Percentiles rank a stretch among this genome's conserved stretches.
Evolutionary conservation across 2,113 vertebrate genomes (phyloP).

Genomic region (Hemiprocne comata): DNA sequence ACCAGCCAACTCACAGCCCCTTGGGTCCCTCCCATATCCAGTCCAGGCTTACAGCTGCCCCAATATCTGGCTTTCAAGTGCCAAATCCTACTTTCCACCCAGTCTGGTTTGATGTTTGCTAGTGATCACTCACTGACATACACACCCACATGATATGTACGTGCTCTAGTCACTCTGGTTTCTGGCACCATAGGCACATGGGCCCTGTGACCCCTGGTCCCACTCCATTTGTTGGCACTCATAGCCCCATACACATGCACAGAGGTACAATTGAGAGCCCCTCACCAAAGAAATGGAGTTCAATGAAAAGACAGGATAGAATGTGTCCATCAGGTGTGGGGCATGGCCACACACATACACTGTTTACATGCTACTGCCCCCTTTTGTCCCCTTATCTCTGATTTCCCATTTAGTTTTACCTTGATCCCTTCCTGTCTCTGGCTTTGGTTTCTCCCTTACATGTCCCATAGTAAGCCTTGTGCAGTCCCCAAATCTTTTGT

Average conservation of each 20-base stretch:
- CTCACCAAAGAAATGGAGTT: background rate
- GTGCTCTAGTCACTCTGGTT: accelerated
- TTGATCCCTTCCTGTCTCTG: background rate
- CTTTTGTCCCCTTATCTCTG: background rate
- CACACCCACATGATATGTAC: accelerated
- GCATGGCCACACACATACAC: too few relatives aligned
- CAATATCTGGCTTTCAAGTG: background rate
- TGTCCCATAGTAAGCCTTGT: background rate
- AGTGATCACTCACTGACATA: too few relatives aligned
- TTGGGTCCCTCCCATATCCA: background rate
- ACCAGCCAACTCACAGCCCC: background rate
- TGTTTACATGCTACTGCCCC: background rate
- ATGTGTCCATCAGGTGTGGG: background rate
- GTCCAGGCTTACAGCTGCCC: background rate
- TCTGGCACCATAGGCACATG: background rate
- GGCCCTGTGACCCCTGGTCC: accelerated
- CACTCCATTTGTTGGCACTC: background rate
- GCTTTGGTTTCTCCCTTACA: background rate
- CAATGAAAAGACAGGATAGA: background rate
- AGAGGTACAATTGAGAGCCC: background rate
- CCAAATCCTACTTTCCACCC: background rate
- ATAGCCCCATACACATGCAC: background rate
- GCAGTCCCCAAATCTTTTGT: background rate
- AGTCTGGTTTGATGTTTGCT: background rate
- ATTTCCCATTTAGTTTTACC: background rate